Percentiles rank a stretch among this genome's conserved stretches.
Conservation (phyloP, 1,140 invertebrate species). For the Drosophila malerkotliana region DNA sequence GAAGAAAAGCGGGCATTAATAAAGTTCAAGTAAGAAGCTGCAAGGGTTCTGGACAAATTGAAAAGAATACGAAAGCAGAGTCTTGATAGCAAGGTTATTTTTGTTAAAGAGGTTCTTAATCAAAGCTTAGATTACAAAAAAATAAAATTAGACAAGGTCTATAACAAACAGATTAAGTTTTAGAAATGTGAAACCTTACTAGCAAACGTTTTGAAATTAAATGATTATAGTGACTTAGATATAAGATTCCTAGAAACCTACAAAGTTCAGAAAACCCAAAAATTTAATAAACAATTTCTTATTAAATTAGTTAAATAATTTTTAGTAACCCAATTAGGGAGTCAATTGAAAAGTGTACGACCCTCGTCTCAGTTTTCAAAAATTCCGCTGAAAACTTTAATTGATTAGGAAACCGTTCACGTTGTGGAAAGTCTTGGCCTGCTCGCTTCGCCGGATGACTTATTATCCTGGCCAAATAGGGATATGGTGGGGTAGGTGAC, state of each 20-base stretch:
- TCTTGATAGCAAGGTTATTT: not conserved
- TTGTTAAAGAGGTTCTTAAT: not conserved
- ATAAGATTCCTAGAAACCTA: too few species aligned
- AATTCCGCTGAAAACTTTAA: conserved; percentile 37
- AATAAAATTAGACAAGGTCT: not conserved
- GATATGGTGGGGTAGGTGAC: not conserved
- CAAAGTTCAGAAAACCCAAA: not conserved
- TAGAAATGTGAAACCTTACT: not conserved
- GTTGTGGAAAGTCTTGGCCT: conserved; percentile 34
- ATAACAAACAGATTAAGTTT: not conserved
- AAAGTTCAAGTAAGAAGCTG: not conserved
- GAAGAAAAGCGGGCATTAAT: conserved; percentile 7
- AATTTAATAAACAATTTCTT: not conserved
- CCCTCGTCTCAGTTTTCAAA: conserved; percentile 20
- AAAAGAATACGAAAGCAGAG: not conserved
- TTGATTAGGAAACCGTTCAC: conserved; percentile 67
- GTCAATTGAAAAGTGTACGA: conserved; percentile 7
- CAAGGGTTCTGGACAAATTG: conserved; percentile 1
- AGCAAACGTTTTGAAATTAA: too few species aligned
- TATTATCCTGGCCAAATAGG: conserved; percentile 11
- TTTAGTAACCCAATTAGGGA: conserved; percentile 3
- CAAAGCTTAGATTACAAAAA: not conserved
- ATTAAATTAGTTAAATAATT: not conserved
- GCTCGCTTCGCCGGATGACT: conserved; percentile 33
- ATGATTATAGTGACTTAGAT: too few species aligned